Percentiles rank a stretch among this genome's conserved stretches.
Conservation (phyloP, 2,888 invertebrate genomes). For the Achlya flavicornis region DNA sequence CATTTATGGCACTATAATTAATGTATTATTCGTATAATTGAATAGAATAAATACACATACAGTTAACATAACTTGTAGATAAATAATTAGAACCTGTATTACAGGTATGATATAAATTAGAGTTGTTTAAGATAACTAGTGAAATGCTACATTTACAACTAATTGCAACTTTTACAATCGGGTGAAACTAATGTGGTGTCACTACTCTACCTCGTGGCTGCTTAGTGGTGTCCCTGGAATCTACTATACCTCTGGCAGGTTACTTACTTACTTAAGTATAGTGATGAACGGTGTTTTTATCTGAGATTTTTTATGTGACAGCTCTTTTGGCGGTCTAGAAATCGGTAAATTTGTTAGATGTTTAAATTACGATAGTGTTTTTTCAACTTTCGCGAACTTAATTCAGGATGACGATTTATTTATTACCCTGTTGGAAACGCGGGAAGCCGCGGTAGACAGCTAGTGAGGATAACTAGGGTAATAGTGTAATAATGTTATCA, state of each 20-base stretch:
- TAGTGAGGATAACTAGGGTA: too few species aligned
- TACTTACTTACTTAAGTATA: not conserved
- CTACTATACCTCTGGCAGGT: not conserved
- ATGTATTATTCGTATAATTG: conserved; percentile 7
- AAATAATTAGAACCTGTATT: conserved; percentile 10
- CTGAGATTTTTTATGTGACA: not conserved
- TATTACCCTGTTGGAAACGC: too few species aligned
- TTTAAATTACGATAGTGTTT: not conserved
- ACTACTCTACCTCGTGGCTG: too few species aligned
- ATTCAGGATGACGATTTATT: too few species aligned
- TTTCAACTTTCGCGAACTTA: not conserved
- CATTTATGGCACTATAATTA: not conserved
- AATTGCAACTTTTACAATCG: conserved; percentile 6
- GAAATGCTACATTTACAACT: conserved; percentile 10
- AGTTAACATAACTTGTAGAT: conserved; percentile 8
- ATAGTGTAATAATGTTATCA: too few species aligned
- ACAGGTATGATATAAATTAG: conserved; percentile 7
- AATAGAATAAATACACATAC: conserved; percentile 8
- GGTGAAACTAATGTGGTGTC: not conserved
- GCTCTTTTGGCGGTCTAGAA: not conserved
- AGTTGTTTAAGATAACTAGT: conserved; percentile 11
- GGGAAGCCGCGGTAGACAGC: too few species aligned
- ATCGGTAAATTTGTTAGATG: not conserved
- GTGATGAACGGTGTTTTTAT: not conserved
- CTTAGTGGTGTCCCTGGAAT: not conserved